A percentile compares a stretch with the other conserved stretches of the same genome.
These are phyloP conservation scores for Pseudomyrmex sp. DNA, from an alignment of 1,140 invertebrate genomes.

Conservation along the genomic window DNA sequence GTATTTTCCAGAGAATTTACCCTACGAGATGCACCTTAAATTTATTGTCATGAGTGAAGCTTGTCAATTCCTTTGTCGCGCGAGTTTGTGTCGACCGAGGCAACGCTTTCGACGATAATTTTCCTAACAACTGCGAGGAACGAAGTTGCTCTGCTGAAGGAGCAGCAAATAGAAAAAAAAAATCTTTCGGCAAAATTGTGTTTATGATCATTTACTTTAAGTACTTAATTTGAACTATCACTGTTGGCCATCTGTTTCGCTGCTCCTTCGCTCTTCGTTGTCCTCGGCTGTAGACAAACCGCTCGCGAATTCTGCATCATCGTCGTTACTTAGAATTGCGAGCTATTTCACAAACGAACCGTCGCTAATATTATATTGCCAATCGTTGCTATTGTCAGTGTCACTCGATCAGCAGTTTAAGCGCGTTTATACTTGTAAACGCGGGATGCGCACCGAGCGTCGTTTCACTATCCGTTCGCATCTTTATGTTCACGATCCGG, in stretches of 20 bases:
- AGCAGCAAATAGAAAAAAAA: not conserved
- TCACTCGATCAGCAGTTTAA: slow-evolving; percentile 81
- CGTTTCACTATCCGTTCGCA: slow-evolving; percentile 8
- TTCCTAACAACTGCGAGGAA: slow-evolving; percentile 21
- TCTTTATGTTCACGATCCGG: not conserved
- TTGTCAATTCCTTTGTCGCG: not conserved
- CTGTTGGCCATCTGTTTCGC: not conserved
- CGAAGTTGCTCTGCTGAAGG: slow-evolving; percentile 3
- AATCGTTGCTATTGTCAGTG: slow-evolving; percentile 80
- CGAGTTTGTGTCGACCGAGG: not conserved
- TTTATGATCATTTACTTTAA: slow-evolving; percentile 56
- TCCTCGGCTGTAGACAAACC: not conserved
- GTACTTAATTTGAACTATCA: not conserved
- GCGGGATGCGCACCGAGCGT: not conserved
- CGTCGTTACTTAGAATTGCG: not conserved
- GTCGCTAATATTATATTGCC: not conserved
- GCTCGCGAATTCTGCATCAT: slow-evolving; percentile 1
- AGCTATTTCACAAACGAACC: slow-evolving; percentile 32
- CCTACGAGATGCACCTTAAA: not conserved
- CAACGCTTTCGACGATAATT: slow-evolving; percentile 8
- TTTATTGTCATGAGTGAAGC: slow-evolving; percentile 61
- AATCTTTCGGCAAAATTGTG: not conserved
- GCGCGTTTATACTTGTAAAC: slow-evolving; percentile 19
- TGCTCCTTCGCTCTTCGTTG: slow-evolving; percentile 9
- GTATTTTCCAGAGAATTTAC: slow-evolving; percentile 6